Evolutionary conservation across 2,888 invertebrate genomes (phyloP).

Genomic region (Caenorhabditis imperialis): DNA sequence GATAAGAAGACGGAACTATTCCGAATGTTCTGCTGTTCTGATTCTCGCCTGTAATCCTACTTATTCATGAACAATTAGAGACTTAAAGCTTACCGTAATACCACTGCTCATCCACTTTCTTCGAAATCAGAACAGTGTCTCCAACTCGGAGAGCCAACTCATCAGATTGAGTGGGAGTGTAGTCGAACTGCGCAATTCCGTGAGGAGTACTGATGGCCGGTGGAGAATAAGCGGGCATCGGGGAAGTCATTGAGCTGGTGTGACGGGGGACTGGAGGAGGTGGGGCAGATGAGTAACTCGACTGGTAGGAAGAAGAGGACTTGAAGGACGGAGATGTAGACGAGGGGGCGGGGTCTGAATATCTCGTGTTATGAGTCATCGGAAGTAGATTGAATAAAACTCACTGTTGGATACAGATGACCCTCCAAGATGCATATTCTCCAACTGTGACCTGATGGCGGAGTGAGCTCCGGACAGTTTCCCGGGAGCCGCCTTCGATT

Average conservation of each 20-base stretch:
- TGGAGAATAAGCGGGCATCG: slow-evolving; percentile 1
- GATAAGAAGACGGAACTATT: slow-evolving; percentile 70
- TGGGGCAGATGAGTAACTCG: slow-evolving; percentile 4
- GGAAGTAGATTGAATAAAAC: slow-evolving; percentile 5
- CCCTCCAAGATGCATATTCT: slow-evolving; percentile 51
- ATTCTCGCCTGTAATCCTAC: slow-evolving; percentile 61
- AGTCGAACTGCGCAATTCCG: slow-evolving; percentile 66
- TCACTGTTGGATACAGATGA: slow-evolving; percentile 4
- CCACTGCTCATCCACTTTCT: slow-evolving; percentile 75
- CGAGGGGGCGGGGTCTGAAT: neutral
- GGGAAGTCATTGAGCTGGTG: neutral
- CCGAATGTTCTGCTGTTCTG: slow-evolving; percentile 59
- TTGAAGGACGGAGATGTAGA: slow-evolving; percentile 16
- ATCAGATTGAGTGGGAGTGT: slow-evolving; percentile 66
- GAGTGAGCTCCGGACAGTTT: slow-evolving; percentile 38
- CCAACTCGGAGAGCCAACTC: slow-evolving; percentile 67
- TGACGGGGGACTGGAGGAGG: slow-evolving; percentile 44
- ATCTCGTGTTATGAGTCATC: neutral
- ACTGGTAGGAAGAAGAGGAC: slow-evolving; percentile 5
- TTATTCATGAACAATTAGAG: neutral
- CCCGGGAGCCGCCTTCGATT: slow-evolving; percentile 8
- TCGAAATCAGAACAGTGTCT: slow-evolving; percentile 69
- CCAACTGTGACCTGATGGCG: slow-evolving; percentile 43
- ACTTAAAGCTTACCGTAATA: slow-evolving; percentile 61
- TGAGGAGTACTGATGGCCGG: slow-evolving; percentile 48